phyloP scores from a whole-genome alignment of 2,797 vertebrate genomes.

The Propithecus deckenii region DNA sequence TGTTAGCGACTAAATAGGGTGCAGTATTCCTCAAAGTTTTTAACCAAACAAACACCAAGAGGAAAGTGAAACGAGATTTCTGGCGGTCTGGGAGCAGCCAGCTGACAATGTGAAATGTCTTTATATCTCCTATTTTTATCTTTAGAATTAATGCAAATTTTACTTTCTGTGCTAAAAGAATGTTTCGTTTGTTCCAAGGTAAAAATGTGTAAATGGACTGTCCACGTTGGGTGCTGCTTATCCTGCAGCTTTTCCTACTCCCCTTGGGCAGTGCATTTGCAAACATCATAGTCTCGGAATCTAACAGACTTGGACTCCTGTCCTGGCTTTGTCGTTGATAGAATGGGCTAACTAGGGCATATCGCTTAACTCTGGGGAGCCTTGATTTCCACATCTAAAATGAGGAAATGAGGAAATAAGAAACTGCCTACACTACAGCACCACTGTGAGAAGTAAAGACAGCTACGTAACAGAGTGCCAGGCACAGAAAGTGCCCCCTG shows the following conservation, averaged over 20 bases:
- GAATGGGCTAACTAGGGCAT: background rate
- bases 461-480: background rate
- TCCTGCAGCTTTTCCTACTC: background rate
- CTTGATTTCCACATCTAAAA: background rate
- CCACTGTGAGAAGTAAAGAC: background rate
- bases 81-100: background rate
- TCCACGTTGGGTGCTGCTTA: background rate
- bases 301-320: background rate
- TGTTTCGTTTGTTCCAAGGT: background rate
- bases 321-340: background rate
- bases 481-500: background rate
- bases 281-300: background rate
- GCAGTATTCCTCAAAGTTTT: constrained; percentile 34
- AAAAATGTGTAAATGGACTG: background rate
- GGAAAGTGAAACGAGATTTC: background rate
- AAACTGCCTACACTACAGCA: background rate
- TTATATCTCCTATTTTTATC: background rate
- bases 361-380: background rate
- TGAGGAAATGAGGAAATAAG: background rate
- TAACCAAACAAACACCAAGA: background rate
- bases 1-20: background rate
- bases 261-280: background rate
- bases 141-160: background rate
- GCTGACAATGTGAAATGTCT: background rate
- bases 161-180: background rate